These are phyloP conservation scores for Diabrotica undecimpunctata DNA, from an alignment of 1,140 invertebrate species.

Conservation along the genomic window DNA sequence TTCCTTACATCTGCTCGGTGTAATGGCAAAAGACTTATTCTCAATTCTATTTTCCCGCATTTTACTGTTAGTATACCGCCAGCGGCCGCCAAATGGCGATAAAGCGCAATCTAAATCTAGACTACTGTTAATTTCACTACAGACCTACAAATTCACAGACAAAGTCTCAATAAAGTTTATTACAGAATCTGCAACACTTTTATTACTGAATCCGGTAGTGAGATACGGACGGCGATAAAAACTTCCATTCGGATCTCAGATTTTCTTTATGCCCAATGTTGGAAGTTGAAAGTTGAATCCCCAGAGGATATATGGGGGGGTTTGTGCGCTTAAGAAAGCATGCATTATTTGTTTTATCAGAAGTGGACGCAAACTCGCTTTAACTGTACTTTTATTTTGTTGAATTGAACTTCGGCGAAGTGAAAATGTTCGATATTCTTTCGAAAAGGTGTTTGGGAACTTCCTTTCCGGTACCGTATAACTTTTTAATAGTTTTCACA, in stretches of 20 bases:
- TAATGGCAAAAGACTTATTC: no score
- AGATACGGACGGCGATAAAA: slow-evolving; percentile 7
- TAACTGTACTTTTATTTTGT: slow-evolving; percentile 1
- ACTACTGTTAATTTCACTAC: neutral
- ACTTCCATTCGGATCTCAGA: slow-evolving; percentile 6
- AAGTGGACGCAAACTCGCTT: slow-evolving; percentile 1
- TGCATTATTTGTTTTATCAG: slow-evolving; percentile 1
- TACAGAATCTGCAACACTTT: slow-evolving; percentile 7
- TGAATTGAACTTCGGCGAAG: neutral
- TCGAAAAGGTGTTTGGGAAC: no score
- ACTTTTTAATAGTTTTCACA: no score
- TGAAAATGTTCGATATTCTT: no score
- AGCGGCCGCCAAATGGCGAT: neutral
- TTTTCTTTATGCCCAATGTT: slow-evolving; percentile 12
- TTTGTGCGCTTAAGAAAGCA: neutral
- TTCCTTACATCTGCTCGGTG: no score
- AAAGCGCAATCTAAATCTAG: neutral
- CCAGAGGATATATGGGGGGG: neutral
- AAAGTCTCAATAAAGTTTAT: slow-evolving; percentile 8
- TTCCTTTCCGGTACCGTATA: no score
- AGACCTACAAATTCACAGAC: neutral
- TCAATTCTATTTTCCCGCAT: no score
- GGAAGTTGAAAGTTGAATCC: neutral
- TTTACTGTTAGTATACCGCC: no score
- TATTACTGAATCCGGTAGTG: slow-evolving; percentile 6